A percentile compares a stretch with the other conserved stretches of the same genome.
Conservation (phyloP, 2,888 invertebrate species). For the Dryomyza anilis region DNA sequence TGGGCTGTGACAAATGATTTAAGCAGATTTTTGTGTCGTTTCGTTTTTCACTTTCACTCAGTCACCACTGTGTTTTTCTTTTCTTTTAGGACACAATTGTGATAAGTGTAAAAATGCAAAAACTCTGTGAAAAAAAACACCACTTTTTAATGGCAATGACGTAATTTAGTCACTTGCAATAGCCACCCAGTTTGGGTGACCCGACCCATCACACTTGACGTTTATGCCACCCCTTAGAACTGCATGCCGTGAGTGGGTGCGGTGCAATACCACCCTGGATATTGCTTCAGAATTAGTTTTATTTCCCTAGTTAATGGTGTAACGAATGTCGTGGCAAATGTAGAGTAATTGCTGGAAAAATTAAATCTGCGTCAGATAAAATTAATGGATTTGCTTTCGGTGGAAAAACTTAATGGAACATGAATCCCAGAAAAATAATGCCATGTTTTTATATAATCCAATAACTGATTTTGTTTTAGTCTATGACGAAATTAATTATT, state of each 20-base stretch:
- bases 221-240: not conserved
- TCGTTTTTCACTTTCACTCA: conserved; percentile 17
- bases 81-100: not conserved
- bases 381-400: no score
- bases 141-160: conserved; percentile 6
- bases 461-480: no score
- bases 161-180: conserved; percentile 13
- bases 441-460: no score
- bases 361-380: no score
- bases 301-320: not conserved
- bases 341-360: no score
- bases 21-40: conserved; percentile 9
- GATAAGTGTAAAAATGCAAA: not conserved
- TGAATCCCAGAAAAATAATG: no score
- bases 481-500: no score
- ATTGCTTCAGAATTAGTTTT: not conserved
- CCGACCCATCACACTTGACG: not conserved
- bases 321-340: no score
- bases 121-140: not conserved
- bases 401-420: no score
- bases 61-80: not conserved
- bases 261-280: not conserved
- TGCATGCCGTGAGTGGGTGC: not conserved
- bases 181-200: not conserved
- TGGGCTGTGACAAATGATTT: conserved; percentile 19